Base-by-base conservation (phyloP, 1,140 invertebrate genomes). In the Akabosia matsudoensis region DNA sequence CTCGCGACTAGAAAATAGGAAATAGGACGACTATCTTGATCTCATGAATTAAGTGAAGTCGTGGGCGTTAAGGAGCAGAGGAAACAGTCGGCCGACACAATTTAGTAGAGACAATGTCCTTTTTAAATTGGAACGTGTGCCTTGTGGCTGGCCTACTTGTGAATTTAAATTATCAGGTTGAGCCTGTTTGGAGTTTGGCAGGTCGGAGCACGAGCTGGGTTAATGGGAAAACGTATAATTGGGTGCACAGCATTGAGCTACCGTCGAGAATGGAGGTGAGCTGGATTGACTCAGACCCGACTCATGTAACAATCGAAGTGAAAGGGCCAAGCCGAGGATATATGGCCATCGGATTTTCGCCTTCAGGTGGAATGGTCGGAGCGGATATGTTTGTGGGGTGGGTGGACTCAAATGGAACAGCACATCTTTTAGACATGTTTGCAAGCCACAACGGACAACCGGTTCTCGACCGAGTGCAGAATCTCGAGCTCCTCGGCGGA, bases 361-460 rank as follows among this genome's bases (percentile, higher is more conserved):
- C 87, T 1, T 88, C 88, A 80, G 89, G 88, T 74, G 86, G 86
- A 0, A 93, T 94, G 92, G 87, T 88, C 80, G 89, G 88, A 16
- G 91, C 92, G 0, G 93, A 95, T 85, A 89, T 96, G 77, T 87
- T 94, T 3, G 85, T 94, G 14, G 88, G 89, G 28, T 72, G 70
- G 70, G 33, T 72, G 33, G 70, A 72, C 28, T 67, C 61, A 3
- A 67, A 67, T 13, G 61, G 61, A 67, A 30, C 14, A 4, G 61
- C 24, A 31, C 61, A 67, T 67, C 61, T 67, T 7, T 10, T 31
- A 30, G 93, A 95, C 83, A 92, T 90, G 81, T 91, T 93, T 83
- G 92, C 91, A 74, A 86, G 87, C 73, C 86, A 88, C 24, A 91
- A 91, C 74, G 86, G 85, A 16, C 87, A 88, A 1, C 90, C 91